Evolutionary conservation across 2,888 invertebrate genomes (phyloP).

Genomic region (Ariolimax columbianus): DNA sequence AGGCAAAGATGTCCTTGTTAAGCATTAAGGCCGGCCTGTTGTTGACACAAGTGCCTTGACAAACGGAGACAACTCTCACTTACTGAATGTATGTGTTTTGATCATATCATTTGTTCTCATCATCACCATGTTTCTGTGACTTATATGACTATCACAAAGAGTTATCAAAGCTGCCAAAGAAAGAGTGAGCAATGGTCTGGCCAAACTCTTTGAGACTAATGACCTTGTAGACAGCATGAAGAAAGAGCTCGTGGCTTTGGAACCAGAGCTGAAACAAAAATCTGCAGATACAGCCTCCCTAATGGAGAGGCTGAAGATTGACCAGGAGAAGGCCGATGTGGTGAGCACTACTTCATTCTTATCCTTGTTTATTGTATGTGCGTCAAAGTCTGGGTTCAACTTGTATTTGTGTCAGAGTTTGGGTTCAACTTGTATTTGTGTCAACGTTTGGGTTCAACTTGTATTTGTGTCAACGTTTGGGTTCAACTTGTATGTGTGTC

Average conservation of each 20-base stretch:
- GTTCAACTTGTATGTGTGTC: too few species aligned
- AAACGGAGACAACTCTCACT: too few species aligned
- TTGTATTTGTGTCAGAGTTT: not conserved
- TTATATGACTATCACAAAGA: constrained; percentile 68
- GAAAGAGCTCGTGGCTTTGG: constrained; percentile 88
- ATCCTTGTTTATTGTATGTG: not conserved
- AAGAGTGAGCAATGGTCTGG: constrained; percentile 78
- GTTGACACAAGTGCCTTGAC: too few species aligned
- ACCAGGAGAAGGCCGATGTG: constrained; percentile 89
- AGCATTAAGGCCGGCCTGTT: too few species aligned
- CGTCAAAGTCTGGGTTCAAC: not conserved
- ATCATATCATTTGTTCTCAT: too few species aligned
- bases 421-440: too few species aligned
- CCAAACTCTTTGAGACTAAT: constrained; percentile 90
- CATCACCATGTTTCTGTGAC: too few species aligned
- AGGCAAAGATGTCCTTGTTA: too few species aligned
- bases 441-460: too few species aligned
- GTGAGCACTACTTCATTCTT: constrained; percentile 76
- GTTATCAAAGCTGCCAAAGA: constrained; percentile 73
- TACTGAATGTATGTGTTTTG: too few species aligned
- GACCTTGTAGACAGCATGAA: constrained; percentile 91
- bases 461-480: too few species aligned
- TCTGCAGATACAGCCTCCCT: constrained; percentile 87
- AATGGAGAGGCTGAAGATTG: constrained; percentile 86
- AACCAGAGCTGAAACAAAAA: constrained; percentile 88